Conservation (phyloP, 23 tunicate species). For the Trididemnum miniatum region DNA sequence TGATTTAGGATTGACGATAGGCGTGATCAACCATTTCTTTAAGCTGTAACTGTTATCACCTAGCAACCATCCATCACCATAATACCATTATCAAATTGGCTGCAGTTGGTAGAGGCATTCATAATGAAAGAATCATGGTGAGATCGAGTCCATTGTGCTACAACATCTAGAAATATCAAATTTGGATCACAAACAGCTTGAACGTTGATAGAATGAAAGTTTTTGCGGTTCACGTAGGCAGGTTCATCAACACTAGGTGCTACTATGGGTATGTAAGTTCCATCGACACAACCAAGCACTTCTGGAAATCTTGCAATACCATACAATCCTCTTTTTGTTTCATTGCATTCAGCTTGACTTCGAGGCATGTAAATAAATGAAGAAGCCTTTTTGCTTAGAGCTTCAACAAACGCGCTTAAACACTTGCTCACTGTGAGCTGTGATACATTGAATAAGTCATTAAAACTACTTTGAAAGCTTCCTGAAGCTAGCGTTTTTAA, state of each 20-base stretch:
- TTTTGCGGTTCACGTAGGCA: conserved; percentile 36
- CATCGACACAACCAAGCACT: conserved; percentile 6
- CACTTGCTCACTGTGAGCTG: no score
- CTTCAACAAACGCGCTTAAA: no score
- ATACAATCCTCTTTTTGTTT: not conserved
- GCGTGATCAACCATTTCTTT: conserved; percentile 27
- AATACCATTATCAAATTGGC: conserved; percentile 3
- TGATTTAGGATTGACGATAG: not conserved
- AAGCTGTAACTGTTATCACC: conserved; percentile 30
- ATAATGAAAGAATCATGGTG: conserved; percentile 29
- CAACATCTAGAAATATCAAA: conserved; percentile 27
- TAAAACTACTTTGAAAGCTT: no score
- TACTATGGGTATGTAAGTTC: conserved; percentile 13
- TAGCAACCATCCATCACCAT: not conserved
- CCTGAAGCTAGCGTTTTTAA: no score
- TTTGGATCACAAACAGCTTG: conserved; percentile 39
- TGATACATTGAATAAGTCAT: no score
- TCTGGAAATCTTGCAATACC: not conserved
- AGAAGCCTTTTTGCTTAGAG: not conserved
- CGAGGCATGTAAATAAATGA: not conserved
- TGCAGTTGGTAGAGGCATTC: not conserved
- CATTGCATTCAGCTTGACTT: not conserved
- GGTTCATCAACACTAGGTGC: conserved; percentile 34
- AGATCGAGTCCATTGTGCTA: conserved; percentile 9
- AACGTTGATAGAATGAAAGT: conserved; percentile 44